Evolutionary conservation across 2,888 invertebrate species (phyloP).

Genomic region (Dicyrtoma fusca): DNA sequence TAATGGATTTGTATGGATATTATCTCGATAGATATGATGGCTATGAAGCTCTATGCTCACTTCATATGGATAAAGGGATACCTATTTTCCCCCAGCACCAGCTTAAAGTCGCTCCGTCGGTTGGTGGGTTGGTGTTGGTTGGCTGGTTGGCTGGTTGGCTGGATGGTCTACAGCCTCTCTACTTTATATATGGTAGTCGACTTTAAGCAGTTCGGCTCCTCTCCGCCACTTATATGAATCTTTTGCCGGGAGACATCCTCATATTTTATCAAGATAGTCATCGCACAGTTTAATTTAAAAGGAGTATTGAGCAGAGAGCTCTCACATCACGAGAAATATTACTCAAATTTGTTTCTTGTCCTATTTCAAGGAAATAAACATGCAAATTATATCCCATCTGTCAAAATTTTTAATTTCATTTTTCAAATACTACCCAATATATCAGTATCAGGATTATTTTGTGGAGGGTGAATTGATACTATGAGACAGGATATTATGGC

Average conservation of each 20-base stretch:
- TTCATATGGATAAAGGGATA: slow-evolving; percentile 19
- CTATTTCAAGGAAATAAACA: not conserved
- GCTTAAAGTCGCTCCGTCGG: not conserved
- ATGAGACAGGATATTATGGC: no score
- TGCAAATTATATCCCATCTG: not conserved
- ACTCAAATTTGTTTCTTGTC: not conserved
- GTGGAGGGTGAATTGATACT: not conserved
- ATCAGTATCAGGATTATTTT: not conserved
- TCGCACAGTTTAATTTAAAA: slow-evolving; percentile 23
- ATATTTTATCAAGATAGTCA: slow-evolving; percentile 22
- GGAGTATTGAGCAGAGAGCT: slow-evolving; percentile 9
- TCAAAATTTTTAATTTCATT: not conserved
- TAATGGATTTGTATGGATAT: slow-evolving; percentile 25
- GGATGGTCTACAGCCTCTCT: not conserved
- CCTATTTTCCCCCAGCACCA: not conserved
- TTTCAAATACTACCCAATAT: no score
- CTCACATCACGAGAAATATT: not conserved
- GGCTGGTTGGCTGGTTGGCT: not conserved
- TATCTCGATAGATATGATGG: slow-evolving; percentile 26
- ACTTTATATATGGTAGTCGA: not conserved
- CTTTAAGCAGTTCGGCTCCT: not conserved
- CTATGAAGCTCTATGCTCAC: slow-evolving; percentile 16
- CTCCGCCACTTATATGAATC: slow-evolving; percentile 7
- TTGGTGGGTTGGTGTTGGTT: not conserved
- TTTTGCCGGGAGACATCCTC: slow-evolving; percentile 23